phyloP scores from a whole-genome alignment of 2,888 invertebrate species.

The Metallyticus violacea region DNA sequence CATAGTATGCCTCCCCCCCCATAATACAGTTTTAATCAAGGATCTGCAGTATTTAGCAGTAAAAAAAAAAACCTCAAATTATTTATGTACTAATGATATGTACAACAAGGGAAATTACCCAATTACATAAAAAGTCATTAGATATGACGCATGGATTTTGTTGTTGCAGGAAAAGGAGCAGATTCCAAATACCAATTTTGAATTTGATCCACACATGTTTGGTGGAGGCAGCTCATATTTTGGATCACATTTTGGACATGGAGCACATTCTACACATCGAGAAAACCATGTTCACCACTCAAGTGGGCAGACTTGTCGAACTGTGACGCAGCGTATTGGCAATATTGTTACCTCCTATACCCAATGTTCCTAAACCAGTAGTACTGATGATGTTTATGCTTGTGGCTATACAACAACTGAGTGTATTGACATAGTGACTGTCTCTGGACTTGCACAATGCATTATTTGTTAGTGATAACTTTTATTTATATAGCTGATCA shows the following conservation, averaged over 20 bases:
- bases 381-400: background rate
- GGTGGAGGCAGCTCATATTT: conserved; percentile 34
- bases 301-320: conserved; percentile 37
- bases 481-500: background rate
- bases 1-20: no score
- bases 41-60: no score
- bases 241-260: conserved; percentile 34
- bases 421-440: background rate
- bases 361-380: conserved; percentile 40
- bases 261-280: background rate
- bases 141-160: background rate
- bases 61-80: no score
- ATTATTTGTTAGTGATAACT: background rate
- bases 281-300: conserved; percentile 11
- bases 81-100: no score
- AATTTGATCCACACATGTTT: conserved; percentile 25
- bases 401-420: background rate
- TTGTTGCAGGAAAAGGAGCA: background rate
- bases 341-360: conserved; percentile 44
- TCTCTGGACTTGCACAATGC: background rate
- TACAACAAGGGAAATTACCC: no score
- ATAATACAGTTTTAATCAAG: no score
- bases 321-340: conserved; percentile 42
- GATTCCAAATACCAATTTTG: conserved; percentile 5
- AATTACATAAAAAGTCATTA: no score